Percentiles rank a stretch among this genome's conserved stretches.
Conservation (phyloP, 2,113 vertebrate genomes). For the Nerophis lumbriciformis region DNA sequence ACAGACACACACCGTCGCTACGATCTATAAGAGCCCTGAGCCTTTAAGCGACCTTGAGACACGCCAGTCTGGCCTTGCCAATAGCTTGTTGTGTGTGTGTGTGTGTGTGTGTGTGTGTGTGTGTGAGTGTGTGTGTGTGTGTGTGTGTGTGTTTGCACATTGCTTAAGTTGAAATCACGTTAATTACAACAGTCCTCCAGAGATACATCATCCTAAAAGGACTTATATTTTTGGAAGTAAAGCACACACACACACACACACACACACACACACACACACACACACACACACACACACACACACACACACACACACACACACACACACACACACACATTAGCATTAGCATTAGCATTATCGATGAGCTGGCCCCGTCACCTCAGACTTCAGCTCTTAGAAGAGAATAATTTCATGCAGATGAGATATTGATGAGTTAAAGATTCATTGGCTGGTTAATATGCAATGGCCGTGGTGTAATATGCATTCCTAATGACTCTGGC, state of each 20-base stretch:
- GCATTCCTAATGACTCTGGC: conserved; percentile 98
- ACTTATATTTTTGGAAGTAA: conserved; percentile 4
- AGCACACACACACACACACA: not conserved
- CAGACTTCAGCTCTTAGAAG: conserved; percentile 94
- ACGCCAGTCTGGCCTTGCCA: conserved; percentile 54
- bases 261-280: conserved; percentile 64
- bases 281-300: conserved; percentile 60
- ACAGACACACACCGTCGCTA: conserved; percentile 47
- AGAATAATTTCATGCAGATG: conserved; percentile 99
- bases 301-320: too few species aligned
- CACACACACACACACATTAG: too few species aligned
- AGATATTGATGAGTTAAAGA: conserved; percentile 98
- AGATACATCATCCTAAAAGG: not conserved
- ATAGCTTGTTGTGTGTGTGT: conserved; percentile 27
- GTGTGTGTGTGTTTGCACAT: conserved; percentile 9
- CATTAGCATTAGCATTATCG: conserved; percentile 91
- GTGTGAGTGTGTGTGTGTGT: conserved; percentile 5
- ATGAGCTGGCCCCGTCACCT: conserved; percentile 98
- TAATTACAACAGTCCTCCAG: conserved; percentile 1
- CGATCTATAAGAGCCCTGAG: conserved; percentile 69
- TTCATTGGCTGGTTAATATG: conserved; percentile 99
- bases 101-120: conserved; percentile 10
- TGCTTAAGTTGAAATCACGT: conserved; percentile 13
- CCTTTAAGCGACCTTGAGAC: conserved; percentile 64
- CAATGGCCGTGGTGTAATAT: conserved; percentile 91